These are phyloP conservation scores for Prionace glauca DNA, from an alignment of 2,797 vertebrate genomes.

Conservation along the genomic window DNA sequence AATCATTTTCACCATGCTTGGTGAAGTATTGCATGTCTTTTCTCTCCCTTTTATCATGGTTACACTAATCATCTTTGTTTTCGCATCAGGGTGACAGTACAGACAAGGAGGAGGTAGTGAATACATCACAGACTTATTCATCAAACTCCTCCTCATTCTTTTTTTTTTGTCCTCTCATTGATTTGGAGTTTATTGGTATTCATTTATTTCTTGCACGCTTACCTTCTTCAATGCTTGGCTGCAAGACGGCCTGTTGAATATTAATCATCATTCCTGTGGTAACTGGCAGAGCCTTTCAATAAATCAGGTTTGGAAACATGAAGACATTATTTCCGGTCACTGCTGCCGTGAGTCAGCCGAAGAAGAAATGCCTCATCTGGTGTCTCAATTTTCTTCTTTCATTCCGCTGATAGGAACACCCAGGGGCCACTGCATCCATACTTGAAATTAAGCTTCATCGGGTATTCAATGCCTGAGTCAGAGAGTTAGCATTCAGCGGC, in stretches of 20 bases:
- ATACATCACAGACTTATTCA: neutral
- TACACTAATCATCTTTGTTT: constrained; percentile 5
- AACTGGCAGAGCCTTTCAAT: constrained; percentile 4
- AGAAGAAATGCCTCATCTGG: neutral
- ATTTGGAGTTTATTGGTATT: constrained; percentile 35
- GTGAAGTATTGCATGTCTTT: neutral
- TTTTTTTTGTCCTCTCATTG: neutral
- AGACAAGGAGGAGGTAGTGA: constrained; percentile 2
- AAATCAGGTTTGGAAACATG: constrained; percentile 22
- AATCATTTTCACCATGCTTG: neutral
- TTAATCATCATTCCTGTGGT: constrained; percentile 34
- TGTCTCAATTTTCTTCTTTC: neutral
- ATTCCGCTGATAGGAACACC: neutral
- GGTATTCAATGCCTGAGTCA: too few relatives aligned
- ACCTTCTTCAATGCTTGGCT: constrained; percentile 7
- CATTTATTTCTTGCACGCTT: constrained; percentile 4
- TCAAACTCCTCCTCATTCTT: constrained; percentile 21
- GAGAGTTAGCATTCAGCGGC: too few relatives aligned
- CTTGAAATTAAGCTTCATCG: neutral
- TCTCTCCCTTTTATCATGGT: constrained; percentile 7
- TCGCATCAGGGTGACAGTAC: neutral
- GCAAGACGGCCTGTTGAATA: constrained; percentile 21
- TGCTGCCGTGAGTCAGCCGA: neutral
- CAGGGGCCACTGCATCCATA: neutral
- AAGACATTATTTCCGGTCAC: neutral